Evolutionary conservation across 2,888 invertebrate species (phyloP).

Genomic region (Cerceris rybyensis): DNA sequence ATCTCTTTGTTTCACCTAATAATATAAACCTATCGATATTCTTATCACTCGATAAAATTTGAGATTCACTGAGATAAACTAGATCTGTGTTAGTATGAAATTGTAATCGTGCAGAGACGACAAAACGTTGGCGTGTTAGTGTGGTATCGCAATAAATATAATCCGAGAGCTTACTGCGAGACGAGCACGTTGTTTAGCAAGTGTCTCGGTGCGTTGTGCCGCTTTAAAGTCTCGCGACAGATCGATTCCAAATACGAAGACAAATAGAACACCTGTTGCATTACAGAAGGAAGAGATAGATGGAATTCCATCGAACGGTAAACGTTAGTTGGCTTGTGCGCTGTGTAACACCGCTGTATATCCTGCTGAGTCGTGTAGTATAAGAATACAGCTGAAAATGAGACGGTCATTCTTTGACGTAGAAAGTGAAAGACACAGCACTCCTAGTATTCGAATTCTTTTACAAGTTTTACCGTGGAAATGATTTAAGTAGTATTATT

Average conservation of each 20-base stretch:
- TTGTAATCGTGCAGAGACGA: background rate
- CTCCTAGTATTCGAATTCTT: too few relatives aligned
- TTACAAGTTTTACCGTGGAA: too few relatives aligned
- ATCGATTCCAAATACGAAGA: constrained; percentile 9
- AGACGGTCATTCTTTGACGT: too few relatives aligned
- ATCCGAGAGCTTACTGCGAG: background rate
- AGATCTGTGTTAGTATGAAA: background rate
- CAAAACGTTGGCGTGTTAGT: background rate
- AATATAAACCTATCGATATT: too few relatives aligned
- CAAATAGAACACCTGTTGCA: constrained; percentile 10
- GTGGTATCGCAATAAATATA: background rate
- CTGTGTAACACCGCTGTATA: background rate
- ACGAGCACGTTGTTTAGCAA: constrained; percentile 1
- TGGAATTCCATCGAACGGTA: background rate
- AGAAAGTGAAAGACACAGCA: too few relatives aligned
- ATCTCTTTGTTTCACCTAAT: too few relatives aligned
- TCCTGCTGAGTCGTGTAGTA: background rate
- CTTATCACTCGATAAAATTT: background rate
- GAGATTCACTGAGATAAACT: background rate
- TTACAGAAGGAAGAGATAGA: background rate
- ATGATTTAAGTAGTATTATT: too few relatives aligned
- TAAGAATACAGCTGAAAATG: background rate
- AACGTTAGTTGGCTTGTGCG: background rate
- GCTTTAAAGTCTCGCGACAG: background rate
- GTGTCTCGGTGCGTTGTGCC: background rate